A percentile compares a stretch with the other conserved stretches of the same genome.
These are phyloP conservation scores for Lycorma delicatula DNA, from an alignment of 1,140 invertebrate genomes.

Conservation along the genomic window DNA sequence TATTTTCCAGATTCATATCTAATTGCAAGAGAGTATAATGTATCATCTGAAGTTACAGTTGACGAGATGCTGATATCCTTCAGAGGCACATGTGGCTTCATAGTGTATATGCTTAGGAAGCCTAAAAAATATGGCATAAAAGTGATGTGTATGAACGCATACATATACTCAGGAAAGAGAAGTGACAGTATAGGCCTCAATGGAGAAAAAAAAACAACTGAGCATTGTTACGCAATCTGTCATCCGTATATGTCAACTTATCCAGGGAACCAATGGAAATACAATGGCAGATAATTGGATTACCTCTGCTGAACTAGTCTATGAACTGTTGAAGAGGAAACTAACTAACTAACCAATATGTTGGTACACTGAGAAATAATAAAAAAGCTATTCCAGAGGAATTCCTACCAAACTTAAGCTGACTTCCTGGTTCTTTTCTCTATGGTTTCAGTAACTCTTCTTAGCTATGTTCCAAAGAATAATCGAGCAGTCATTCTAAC, in stretches of 20 bases:
- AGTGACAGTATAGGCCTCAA: slow-evolving; percentile 13
- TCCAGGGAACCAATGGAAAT: slow-evolving; percentile 31
- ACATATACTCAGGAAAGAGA: slow-evolving; percentile 31
- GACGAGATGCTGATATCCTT: slow-evolving; percentile 23
- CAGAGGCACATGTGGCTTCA: slow-evolving; percentile 35
- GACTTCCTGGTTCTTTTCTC: too few species aligned
- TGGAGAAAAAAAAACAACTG: slow-evolving; percentile 22
- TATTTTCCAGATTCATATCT: neutral
- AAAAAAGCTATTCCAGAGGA: too few species aligned
- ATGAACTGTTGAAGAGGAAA: too few species aligned
- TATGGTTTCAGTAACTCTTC: too few species aligned
- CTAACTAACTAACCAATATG: too few species aligned
- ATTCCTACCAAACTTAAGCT: too few species aligned
- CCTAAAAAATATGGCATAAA: slow-evolving; percentile 37
- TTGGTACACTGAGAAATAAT: too few species aligned
- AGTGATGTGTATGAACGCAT: slow-evolving; percentile 14
- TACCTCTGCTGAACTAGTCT: too few species aligned
- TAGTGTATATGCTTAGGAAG: slow-evolving; percentile 40
- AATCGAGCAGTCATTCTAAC: too few species aligned
- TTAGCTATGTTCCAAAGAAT: too few species aligned
- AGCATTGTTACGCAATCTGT: slow-evolving; percentile 27
- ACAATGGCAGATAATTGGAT: too few species aligned
- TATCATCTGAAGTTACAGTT: neutral
- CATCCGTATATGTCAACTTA: slow-evolving; percentile 27
- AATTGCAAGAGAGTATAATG: neutral